Conservation (phyloP, 2,797 vertebrate genomes). For the Hydrolagus colliei region DNA sequence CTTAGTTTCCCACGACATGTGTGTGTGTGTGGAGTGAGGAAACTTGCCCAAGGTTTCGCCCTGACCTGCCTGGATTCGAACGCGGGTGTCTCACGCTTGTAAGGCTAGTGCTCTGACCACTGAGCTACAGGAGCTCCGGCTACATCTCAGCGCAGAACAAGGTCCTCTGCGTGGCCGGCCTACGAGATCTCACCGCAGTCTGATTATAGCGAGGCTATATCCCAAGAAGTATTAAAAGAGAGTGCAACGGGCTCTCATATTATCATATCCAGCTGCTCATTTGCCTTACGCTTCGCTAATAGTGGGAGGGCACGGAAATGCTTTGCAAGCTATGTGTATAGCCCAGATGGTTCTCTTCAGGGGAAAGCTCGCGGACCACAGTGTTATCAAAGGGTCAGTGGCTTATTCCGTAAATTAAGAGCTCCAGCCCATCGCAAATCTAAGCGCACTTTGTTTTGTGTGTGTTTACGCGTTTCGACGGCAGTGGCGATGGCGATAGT, state of each 20-base stretch:
- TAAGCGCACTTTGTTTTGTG: not conserved
- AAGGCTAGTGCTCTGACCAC: too few relatives aligned
- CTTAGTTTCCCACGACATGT: too few relatives aligned
- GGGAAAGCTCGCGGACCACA: not conserved
- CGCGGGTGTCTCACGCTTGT: too few relatives aligned
- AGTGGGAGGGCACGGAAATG: too few relatives aligned
- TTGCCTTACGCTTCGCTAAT: not conserved
- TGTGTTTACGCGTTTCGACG: not conserved
- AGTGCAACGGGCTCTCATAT: not conserved
- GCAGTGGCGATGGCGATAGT: too few relatives aligned
- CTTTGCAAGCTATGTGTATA: not conserved
- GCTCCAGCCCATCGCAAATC: not conserved
- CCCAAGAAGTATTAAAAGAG: not conserved
- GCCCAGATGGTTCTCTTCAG: not conserved
- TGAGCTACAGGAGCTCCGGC: too few relatives aligned
- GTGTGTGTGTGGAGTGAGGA: too few relatives aligned
- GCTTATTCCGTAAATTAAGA: not conserved
- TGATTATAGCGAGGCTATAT: not conserved
- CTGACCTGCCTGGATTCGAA: too few relatives aligned
- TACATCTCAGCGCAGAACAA: too few relatives aligned
- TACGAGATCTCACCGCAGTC: not conserved
- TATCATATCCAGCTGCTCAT: too few relatives aligned
- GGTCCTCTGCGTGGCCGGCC: not conserved
- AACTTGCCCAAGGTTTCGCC: too few relatives aligned
- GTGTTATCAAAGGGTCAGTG: not conserved